Evolutionary conservation across 64 coral and sea anemone species (phyloP), one percentile per base, ranked within the genome.

Genomic region (Dendrophyllia cribrosa): DNA sequence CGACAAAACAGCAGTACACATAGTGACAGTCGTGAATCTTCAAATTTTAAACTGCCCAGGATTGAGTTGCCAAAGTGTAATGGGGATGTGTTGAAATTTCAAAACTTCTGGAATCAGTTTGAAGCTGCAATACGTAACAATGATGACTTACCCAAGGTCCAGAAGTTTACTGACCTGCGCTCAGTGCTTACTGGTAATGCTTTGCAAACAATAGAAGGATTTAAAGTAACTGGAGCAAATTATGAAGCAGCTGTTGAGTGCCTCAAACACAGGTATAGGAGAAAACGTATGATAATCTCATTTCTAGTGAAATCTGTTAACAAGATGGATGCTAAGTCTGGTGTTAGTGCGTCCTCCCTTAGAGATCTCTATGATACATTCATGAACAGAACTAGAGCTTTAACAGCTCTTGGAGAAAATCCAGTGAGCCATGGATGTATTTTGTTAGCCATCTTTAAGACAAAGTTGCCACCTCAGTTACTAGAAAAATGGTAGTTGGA

Each of bases 111-210:
- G 82, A 87, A 94, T 70, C 70, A 75, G 19, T 94, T 77, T 85
- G 70, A 85, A 77, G 87, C 87, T 58, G 93, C 86, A 46, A 87
- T 94, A 21, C 66, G 67, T 79, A 64, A 81, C 14, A 89, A 90
- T 46, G 43, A 58, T 24, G 71, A 89, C 58, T 85, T 95, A n/a
- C 71, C 86, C 43, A 47, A 95, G 23, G 85, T 95, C 0, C 88
- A 90, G 58, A 94, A 85, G 63, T 89, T 94, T 23, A 95, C 93
- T 59, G 53, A 95, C 64, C 70, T 95, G 58, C 67, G 88, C 15
- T 76, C 69, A 83, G 69, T 76, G 48, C 60, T 95, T 2, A 59
- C 44, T 21, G 93, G 93, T 12, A 77, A 21, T n/a, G 92, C 76
- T 8, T 80, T 60, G 13, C 60, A 58, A 70, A 59, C 66, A 46